These are phyloP conservation scores for Pachymerium ferrugineum DNA, from an alignment of 2,888 invertebrate species.

Conservation along the genomic window DNA sequence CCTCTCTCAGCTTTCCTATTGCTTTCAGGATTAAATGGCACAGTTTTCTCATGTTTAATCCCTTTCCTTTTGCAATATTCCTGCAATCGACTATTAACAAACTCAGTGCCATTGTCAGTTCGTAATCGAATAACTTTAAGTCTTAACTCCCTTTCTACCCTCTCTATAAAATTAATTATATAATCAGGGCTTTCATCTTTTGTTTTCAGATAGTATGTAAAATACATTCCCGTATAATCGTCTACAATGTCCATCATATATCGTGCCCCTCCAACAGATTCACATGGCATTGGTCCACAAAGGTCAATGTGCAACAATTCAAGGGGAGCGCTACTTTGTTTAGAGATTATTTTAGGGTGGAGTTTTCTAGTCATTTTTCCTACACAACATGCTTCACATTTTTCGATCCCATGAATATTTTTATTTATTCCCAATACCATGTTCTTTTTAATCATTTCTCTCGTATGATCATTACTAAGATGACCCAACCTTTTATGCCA, in stretches of 20 bases:
- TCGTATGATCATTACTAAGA: not conserved
- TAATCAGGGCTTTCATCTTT: not conserved
- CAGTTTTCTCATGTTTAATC: not conserved
- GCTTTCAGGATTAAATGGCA: not conserved
- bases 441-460: too few species aligned
- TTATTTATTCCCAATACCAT: not conserved
- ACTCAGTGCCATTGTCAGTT: not conserved
- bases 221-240: not conserved
- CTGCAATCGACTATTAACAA: not conserved
- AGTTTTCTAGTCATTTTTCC: not conserved
- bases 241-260: not conserved
- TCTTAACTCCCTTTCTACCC: not conserved
- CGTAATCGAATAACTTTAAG: not conserved
- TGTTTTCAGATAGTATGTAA: not conserved
- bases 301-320: not conserved
- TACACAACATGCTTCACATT: not conserved
- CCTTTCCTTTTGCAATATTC: not conserved
- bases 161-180: not conserved
- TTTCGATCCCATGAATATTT: not conserved
- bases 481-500: not conserved
- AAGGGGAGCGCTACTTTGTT: not conserved
- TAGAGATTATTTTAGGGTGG: not conserved
- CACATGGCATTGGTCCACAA: not conserved
- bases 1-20: not conserved
- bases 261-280: not conserved